Evolutionary conservation across 2,113 vertebrate species (phyloP).

Genomic region (Neoarius graeffei): DNA sequence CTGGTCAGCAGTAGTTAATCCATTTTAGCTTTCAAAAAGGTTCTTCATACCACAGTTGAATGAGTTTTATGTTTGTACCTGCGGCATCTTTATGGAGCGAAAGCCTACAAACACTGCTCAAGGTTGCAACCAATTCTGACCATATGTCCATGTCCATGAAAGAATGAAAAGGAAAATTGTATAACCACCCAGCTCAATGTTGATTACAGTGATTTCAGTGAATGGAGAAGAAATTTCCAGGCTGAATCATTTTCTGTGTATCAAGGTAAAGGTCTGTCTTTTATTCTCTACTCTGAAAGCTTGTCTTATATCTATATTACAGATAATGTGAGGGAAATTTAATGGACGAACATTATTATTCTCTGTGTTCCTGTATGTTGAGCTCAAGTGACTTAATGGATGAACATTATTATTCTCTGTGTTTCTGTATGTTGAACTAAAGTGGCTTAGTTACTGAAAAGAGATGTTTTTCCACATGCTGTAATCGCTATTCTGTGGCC

Average conservation of each 20-base stretch:
- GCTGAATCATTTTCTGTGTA: background rate
- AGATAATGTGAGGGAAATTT: too few species aligned
- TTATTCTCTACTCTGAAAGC: background rate
- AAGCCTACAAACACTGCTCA: background rate
- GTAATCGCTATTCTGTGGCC: too few species aligned
- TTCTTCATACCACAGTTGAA: background rate
- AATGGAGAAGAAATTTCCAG: background rate
- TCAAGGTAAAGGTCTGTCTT: background rate
- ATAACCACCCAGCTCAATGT: background rate
- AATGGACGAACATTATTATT: too few species aligned
- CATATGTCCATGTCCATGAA: background rate
- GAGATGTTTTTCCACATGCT: too few species aligned
- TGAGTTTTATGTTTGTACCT: background rate
- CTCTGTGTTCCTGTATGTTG: too few species aligned
- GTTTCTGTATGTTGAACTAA: too few species aligned
- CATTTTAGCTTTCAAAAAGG: conserved; percentile 21
- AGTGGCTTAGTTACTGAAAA: too few species aligned
- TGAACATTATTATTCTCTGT: too few species aligned
- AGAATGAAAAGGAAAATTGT: background rate
- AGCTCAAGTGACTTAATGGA: too few species aligned
- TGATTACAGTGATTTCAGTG: background rate
- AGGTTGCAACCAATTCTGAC: background rate
- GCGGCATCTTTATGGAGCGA: background rate
- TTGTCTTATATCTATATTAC: background rate
- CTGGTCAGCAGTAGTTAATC: conserved; percentile 15